Evolutionary conservation across 2,888 invertebrate genomes (phyloP).

Genomic region (Alloplasta piceator): DNA sequence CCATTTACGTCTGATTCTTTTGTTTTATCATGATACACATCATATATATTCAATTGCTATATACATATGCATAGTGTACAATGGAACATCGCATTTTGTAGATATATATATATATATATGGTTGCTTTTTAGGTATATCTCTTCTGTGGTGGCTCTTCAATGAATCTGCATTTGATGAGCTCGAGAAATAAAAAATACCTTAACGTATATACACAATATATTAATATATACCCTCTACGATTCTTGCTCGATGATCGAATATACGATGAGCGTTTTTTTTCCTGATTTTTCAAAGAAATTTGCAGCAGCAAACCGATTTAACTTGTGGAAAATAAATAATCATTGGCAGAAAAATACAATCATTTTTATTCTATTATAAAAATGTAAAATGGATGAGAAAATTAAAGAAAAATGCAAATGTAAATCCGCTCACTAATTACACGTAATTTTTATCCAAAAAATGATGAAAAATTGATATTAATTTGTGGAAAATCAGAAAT

Average conservation of each 20-base stretch:
- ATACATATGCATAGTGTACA: slow-evolving; percentile 32
- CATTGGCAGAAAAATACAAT: too few relatives aligned
- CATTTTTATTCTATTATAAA: too few relatives aligned
- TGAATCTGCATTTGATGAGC: slow-evolving; percentile 60
- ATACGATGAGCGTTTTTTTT: background rate
- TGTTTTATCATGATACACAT: slow-evolving; percentile 48
- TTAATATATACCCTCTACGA: slow-evolving; percentile 22
- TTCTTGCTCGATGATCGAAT: slow-evolving; percentile 12
- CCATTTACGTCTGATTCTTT: slow-evolving; percentile 24
- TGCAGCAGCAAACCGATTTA: background rate
- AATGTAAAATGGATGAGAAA: too few relatives aligned
- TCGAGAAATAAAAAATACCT: slow-evolving; percentile 52
- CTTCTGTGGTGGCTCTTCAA: slow-evolving; percentile 43
- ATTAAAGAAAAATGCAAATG: too few relatives aligned
- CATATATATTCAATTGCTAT: slow-evolving; percentile 47
- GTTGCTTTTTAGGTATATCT: too few relatives aligned
- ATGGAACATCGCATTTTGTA: slow-evolving; percentile 13
- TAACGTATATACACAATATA: slow-evolving; percentile 52
- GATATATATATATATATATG: background rate
- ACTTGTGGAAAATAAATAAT: too few relatives aligned
- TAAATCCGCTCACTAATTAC: too few relatives aligned
- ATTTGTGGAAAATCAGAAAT: too few relatives aligned
- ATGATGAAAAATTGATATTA: too few relatives aligned
- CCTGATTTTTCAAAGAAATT: background rate
- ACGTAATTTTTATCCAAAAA: too few relatives aligned